Evolutionary conservation across 1,140 invertebrate species (phyloP), one percentile per base, ranked within the genome.

Genomic region (Aphidius gifuensis): DNA sequence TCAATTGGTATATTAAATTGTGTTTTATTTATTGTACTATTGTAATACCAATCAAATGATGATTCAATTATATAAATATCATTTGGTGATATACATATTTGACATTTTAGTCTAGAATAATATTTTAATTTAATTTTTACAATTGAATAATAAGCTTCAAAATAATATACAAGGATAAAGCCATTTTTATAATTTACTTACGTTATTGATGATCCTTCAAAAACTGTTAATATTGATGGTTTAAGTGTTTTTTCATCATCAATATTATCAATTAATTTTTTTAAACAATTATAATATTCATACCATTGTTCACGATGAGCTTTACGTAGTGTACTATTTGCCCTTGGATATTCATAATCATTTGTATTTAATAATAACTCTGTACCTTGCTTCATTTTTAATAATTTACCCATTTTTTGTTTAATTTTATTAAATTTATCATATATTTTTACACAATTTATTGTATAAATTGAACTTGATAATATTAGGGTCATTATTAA

Each of bases 241-340:
- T 69, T 72, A 5, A 71, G 64, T 6, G 72, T 73, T 40, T 64
- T 74, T 57, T 77, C 65, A 7, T 60, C 21, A 44, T 72, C 73
- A 6, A 75, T 64, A 64, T 69, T 64, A 6, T 64, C 65, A 40
- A 75, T 67, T 70, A 74, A 70, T 23, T 70, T 57, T 56, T 69
- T 67, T 47, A 85, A 70, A 69, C 83, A 85, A 8, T 74, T 47
- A 51, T 85, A 84, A 72, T 85, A 84, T n/a, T 76, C 68, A 23
- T 79, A 43, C 83, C 83, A 85, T 62, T 79, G 74, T 21, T 76
- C 62, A 61, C 62, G 66, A 58, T 83, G 74, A 58, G 77, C 69
- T 47, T 76, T 56, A 64, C 70, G 56, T 43, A 74, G 68, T 44
- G 75, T 72, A 43, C 68, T 54, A 64, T 83, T 79, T 8, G 68